Evolutionary conservation across 2,888 invertebrate species (phyloP), one percentile per base, ranked within the genome.

Genomic region (Melinaea menophilus): DNA sequence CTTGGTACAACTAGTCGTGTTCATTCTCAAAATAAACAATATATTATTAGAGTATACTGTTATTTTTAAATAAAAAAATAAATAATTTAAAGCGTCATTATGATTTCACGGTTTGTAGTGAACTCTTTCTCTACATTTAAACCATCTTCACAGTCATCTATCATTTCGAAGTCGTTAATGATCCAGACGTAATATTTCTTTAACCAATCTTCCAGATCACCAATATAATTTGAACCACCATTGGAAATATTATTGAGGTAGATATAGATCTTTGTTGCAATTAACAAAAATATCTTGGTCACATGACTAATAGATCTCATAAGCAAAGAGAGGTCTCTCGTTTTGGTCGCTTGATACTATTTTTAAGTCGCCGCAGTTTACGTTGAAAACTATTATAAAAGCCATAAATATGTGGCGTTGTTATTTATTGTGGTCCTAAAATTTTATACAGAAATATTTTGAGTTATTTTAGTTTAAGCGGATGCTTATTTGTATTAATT

Each of bases 401-500:
- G 68, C 73, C 74, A 86, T 88, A 86, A 87, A 88, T 78, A 80
- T 81, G 75, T 80, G 81, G 73, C 82, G 75, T 66, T 76, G 72
- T 79, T 81, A 78, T 83, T 86, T 84, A 87, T 82, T 78, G 78
- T 72, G 71, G 75, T 76, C 78, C 76, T 85, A 81, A 85, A 85
- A 79, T 81, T 83, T 82, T 74, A 85, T 77, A 78, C 76, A 71
- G 69, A 75, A 78, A 76, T 78, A 74, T 75, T 79, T 83, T 78
- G 74, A 72, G 80, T 74, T 78, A 81, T 78, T 79, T 75, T 69
- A 22, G 74, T 75, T 69, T 65, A 66, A 76, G 74, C 79, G 79
- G 77, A 79, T 73, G 76, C 81, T 77, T 79, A 86, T 87, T 86
- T 84, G 84, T 88, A 83, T 84, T 87, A 85, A 87, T 89, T 86